Conservation (phyloP, 2,888 invertebrate genomes). For the Metalampra italica region DNA sequence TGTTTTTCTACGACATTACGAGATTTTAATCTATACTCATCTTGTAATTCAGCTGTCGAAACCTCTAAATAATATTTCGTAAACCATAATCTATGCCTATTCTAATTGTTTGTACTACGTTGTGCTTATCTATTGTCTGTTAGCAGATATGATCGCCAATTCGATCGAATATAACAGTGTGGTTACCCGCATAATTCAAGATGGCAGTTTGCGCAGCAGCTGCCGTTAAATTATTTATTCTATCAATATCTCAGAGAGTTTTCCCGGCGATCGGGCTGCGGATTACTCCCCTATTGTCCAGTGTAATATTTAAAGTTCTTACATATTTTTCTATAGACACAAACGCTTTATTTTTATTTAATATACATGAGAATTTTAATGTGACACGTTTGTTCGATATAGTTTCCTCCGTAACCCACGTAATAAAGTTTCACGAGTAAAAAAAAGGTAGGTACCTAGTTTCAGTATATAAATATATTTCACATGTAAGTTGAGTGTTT, state of each 20-base stretch:
- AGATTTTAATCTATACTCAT: too few species aligned
- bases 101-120: neutral
- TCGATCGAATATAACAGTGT: neutral
- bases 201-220: constrained; percentile 17
- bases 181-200: constrained; percentile 27
- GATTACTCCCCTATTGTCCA: neutral
- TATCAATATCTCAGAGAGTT: constrained; percentile 32
- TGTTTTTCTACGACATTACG: too few species aligned
- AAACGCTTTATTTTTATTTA: neutral
- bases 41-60: neutral
- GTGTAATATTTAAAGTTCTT: too few species aligned
- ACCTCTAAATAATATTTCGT: neutral
- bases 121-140: neutral
- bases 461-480: too few species aligned
- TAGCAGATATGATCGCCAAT: constrained; percentile 3
- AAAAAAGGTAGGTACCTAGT: too few species aligned
- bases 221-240: constrained; percentile 31
- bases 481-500: too few species aligned
- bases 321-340: too few species aligned
- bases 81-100: neutral
- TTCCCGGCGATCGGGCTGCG: constrained; percentile 1
- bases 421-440: too few species aligned
- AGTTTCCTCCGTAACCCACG: too few species aligned
- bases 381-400: too few species aligned
- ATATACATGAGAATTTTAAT: too few species aligned